Conservation (phyloP, 2,797 vertebrate genomes). For the Acipenser transmontanus region DNA sequence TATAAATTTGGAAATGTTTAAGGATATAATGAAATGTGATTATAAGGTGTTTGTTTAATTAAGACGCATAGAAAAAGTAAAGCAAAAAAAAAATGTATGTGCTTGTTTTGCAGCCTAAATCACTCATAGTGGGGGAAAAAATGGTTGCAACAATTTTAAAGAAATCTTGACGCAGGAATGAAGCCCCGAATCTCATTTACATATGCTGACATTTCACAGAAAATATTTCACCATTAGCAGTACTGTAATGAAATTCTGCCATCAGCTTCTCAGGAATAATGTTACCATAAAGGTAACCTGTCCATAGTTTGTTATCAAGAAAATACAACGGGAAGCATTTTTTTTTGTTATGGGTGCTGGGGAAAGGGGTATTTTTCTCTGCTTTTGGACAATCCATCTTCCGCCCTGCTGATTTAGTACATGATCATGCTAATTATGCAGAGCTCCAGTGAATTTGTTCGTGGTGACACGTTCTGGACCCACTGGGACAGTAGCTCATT, state of each 20-base stretch:
- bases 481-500: conserved; percentile 97
- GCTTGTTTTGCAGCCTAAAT: no score
- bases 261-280: conserved; percentile 96
- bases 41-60: no score
- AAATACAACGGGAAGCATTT: conserved; percentile 72
- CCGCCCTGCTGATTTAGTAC: conserved; percentile 79
- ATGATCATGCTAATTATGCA: conserved; percentile 91
- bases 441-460: conserved; percentile 92
- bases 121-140: conserved; percentile 31
- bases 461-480: conserved; percentile 93
- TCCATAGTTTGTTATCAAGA: conserved; percentile 83
- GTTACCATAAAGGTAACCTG: conserved; percentile 98
- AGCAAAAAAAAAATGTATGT: no score
- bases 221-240: conserved; percentile 93
- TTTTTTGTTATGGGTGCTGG: conserved; percentile 37
- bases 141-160: conserved; percentile 76
- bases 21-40: no score
- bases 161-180: conserved; percentile 77
- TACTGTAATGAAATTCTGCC: conserved; percentile 98
- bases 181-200: conserved; percentile 85
- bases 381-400: conserved; percentile 59
- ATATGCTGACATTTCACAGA: conserved; percentile 98
- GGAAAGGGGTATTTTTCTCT: conserved; percentile 54
- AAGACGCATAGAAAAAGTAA: no score
- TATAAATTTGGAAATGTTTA: no score